Conservation (phyloP, 1,140 invertebrate species). For the Geopemphigus sp. region DNA sequence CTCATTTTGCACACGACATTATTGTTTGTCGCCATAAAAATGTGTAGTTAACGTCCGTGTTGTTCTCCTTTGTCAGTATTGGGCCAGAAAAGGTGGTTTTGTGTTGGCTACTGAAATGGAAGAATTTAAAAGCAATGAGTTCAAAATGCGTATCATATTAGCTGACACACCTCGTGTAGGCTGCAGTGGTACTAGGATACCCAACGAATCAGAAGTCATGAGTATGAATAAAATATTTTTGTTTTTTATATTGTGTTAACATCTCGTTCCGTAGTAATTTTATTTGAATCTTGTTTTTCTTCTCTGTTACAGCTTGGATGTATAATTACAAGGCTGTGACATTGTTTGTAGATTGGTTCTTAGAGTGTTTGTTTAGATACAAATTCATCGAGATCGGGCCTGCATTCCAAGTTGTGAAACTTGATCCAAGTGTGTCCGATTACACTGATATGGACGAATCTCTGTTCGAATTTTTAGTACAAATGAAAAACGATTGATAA, state of each 20-base stretch:
- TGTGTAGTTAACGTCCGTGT: too few relatives aligned
- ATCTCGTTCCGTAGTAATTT: neutral
- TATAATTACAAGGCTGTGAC: slow-evolving; percentile 2
- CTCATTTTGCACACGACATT: neutral
- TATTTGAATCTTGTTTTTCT: neutral
- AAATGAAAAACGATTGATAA: too few relatives aligned
- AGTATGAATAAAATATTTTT: neutral
- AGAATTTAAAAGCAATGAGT: neutral
- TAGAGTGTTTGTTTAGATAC: slow-evolving; percentile 20
- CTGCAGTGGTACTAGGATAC: neutral
- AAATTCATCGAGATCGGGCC: neutral
- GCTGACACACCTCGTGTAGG: neutral
- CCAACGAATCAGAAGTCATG: neutral
- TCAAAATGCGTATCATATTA: slow-evolving; percentile 5
- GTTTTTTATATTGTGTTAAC: neutral
- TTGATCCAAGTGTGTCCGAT: neutral
- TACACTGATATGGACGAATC: neutral
- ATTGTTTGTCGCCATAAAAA: too few relatives aligned
- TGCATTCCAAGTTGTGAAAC: neutral
- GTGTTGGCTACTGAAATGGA: neutral
- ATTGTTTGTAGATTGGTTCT: slow-evolving; percentile 13
- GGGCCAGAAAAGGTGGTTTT: slow-evolving; percentile 22
- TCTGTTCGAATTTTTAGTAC: neutral
- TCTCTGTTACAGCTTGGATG: slow-evolving; percentile 18
- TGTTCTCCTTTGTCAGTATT: neutral